Evolutionary conservation across 2,113 vertebrate species (phyloP).

Genomic region (Crotophaga sulcirostris): DNA sequence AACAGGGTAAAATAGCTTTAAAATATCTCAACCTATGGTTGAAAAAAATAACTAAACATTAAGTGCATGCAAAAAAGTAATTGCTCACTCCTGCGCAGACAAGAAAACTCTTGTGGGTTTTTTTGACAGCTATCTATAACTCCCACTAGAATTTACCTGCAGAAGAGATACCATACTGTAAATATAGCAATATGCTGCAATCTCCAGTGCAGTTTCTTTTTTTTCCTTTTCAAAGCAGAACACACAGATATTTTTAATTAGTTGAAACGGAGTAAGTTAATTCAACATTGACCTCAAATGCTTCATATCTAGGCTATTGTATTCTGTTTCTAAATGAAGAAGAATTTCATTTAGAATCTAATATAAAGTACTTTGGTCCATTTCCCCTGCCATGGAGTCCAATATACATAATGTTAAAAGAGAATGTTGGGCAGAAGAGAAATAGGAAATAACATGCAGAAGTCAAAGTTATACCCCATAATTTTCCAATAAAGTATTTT

Average conservation of each 20-base stretch:
- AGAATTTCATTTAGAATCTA: slow-evolving; percentile 15
- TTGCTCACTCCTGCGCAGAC: neutral
- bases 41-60: neutral
- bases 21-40: neutral
- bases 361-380: neutral
- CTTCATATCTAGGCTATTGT: neutral
- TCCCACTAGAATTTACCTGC: neutral
- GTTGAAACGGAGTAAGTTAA: neutral
- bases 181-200: neutral
- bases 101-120: neutral
- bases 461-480: neutral
- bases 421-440: neutral
- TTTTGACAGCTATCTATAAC: neutral
- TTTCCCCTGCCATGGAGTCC: neutral
- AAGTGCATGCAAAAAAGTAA: neutral
- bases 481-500: neutral
- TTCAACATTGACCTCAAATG: neutral
- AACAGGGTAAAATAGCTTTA: neutral
- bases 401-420: neutral
- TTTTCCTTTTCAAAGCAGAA: neutral
- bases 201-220: accelerated
- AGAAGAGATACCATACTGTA: neutral
- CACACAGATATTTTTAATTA: slow-evolving; percentile 2
- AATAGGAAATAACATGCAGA: neutral
- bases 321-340: slow-evolving; percentile 25